A percentile compares a stretch with the other conserved stretches of the same genome.
These are phyloP conservation scores for Acleris sparsana DNA, from an alignment of 2,888 invertebrate species.

Conservation along the genomic window DNA sequence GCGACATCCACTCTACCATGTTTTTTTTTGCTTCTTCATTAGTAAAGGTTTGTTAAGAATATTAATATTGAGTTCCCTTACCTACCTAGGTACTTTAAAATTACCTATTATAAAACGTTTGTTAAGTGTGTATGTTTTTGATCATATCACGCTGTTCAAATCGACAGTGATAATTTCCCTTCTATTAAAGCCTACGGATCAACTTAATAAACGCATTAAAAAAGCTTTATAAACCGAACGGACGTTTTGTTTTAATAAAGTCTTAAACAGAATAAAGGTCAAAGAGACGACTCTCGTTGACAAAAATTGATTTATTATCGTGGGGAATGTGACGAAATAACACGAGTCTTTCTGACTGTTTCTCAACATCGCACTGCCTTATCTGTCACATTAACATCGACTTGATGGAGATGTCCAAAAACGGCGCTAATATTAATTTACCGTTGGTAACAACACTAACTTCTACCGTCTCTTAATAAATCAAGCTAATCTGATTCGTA, in stretches of 20 bases:
- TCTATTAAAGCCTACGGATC: no score
- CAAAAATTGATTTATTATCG: conserved; percentile 79
- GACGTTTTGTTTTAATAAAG: no score
- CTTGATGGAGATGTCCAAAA: conserved; percentile 50
- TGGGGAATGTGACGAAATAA: conserved; percentile 66
- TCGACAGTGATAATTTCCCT: no score
- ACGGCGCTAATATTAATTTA: conserved; percentile 16
- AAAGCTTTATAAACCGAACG: no score
- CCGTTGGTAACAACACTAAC: not conserved
- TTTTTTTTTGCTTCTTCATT: not conserved
- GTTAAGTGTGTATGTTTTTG: no score
- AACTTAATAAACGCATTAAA: no score
- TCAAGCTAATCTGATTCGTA: conserved; percentile 6
- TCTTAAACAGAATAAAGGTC: conserved; percentile 17
- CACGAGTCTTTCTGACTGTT: conserved; percentile 46
- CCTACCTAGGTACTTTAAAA: no score
- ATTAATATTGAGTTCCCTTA: no score
- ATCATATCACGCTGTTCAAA: no score
- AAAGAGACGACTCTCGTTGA: conserved; percentile 63
- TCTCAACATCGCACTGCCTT: conserved; percentile 57
- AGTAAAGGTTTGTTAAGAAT: not conserved
- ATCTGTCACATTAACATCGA: conserved; percentile 69
- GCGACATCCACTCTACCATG: not conserved
- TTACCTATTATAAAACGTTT: no score
- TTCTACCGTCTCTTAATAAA: not conserved